phyloP scores from a whole-genome alignment of 2,888 invertebrate genomes.

The Sinotaia quadrata region DNA sequence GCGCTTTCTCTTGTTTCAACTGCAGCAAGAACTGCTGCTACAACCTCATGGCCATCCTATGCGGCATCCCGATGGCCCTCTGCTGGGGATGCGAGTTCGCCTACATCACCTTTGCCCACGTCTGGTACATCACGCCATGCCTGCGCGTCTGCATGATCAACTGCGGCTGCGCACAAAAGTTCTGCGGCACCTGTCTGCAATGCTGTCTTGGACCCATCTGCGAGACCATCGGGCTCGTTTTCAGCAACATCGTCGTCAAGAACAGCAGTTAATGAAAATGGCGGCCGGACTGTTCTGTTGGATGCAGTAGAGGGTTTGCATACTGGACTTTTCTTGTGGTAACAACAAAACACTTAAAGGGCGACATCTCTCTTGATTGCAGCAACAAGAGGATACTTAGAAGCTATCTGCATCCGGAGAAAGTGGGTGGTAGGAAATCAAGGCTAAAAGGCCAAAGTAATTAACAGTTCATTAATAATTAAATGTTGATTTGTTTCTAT shows the following conservation, averaged over 20 bases:
- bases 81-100: conserved; percentile 73
- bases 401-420: no score
- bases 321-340: no score
- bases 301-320: no score
- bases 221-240: conserved; percentile 48
- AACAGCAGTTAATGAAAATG: no score
- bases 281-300: no score
- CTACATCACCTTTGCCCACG: conserved; percentile 77
- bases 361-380: no score
- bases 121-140: conserved; percentile 82
- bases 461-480: no score
- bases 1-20: conserved; percentile 78
- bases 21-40: conserved; percentile 81
- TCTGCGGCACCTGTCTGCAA: conserved; percentile 76
- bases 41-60: conserved; percentile 79
- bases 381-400: no score
- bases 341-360: no score
- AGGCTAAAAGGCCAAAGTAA: no score
- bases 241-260: conserved; percentile 56
- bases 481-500: no score
- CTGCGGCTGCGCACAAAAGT: conserved; percentile 48
- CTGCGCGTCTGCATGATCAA: conserved; percentile 79
- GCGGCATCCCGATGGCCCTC: conserved; percentile 81
- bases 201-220: conserved; percentile 55
- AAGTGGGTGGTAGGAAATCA: no score